Base-by-base conservation (phyloP, 2,797 vertebrate genomes). In the Urosaurus nigricauda region DNA sequence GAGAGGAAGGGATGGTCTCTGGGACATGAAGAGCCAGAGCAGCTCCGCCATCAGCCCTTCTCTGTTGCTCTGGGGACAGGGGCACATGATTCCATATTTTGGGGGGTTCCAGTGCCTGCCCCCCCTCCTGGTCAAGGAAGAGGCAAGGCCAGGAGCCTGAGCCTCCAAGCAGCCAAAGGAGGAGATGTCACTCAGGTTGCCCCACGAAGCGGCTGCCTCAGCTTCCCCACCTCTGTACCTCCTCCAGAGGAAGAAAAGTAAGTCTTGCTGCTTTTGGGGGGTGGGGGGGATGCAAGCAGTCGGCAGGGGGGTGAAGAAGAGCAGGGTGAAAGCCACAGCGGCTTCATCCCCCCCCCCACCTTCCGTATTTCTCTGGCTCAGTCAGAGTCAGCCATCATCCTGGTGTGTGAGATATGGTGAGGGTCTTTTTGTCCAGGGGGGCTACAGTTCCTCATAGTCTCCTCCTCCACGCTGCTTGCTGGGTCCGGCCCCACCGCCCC, bases 361-460 rank as follows among this genome's bases (percentile, higher is more conserved):
- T 83, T 89, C 93, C 90, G 91, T 56, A 79, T 87, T 79, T 87
- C 90, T 93, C 0, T 0, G 77, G 85, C 78, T 82, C 87, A 17
- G 47, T 12, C 58, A 13, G 47, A 87, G 89, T 89, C 87, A 92
- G 93, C 87, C 89, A 13, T 86, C 0, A 3, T 0, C 77, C 35
- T 0, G 60, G 86, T 19, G 58, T 19, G 16, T 60, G 58, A 60
- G 58, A 60, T 19, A 17, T 19, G 17, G 4, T 60, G 58, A 60
- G 58, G 4, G 13, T 58, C 13, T 58, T 60, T 19, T 60, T 4
- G n/a, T 88, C 81, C 81, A 35, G 83, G 24, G 89, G 83, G 47
- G 83, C 97, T 98, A 99, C 87, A 99, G 98, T 93, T 98, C 98
- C 95, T 99, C 99, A 0, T 99, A 99, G 94, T 99, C 99, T 0